Percentiles rank a stretch among this genome's conserved stretches.
These are phyloP conservation scores for Petrocephalus zakoni DNA, from an alignment of 2,113 vertebrate genomes.

Conservation along the genomic window DNA sequence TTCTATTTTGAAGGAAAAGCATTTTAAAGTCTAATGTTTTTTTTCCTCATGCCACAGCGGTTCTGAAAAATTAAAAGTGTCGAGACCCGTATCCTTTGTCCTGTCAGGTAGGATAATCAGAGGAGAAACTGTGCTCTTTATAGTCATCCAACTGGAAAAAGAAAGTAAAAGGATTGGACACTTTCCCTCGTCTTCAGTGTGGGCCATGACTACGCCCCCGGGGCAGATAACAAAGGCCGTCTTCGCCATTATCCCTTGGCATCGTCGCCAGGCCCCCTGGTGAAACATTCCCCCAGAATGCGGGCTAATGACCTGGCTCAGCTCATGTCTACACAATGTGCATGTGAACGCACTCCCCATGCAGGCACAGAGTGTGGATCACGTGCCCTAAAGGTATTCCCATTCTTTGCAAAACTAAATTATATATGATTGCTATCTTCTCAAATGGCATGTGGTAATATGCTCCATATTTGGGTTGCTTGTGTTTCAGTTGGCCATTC, in stretches of 20 bases:
- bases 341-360: background rate
- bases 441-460: background rate
- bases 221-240: background rate
- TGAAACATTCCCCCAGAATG: conserved; percentile 21
- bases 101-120: background rate
- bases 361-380: background rate
- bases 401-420: no score
- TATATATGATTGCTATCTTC: background rate
- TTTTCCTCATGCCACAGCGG: background rate
- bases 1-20: background rate
- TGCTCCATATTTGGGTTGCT: background rate
- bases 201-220: background rate
- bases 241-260: background rate
- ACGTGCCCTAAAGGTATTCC: background rate
- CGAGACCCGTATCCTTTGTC: background rate
- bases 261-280: background rate
- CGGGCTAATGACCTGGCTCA: conserved; percentile 31
- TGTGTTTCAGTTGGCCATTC: background rate
- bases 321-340: conserved; percentile 22
- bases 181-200: background rate
- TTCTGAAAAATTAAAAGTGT: background rate
- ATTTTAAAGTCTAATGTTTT: background rate
- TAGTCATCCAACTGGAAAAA: background rate
- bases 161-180: background rate
- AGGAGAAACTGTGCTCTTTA: background rate